Percentiles rank a stretch among this genome's conserved stretches.
Conservation (phyloP, 2,888 invertebrate genomes). For the Sylvicola cinctus region DNA sequence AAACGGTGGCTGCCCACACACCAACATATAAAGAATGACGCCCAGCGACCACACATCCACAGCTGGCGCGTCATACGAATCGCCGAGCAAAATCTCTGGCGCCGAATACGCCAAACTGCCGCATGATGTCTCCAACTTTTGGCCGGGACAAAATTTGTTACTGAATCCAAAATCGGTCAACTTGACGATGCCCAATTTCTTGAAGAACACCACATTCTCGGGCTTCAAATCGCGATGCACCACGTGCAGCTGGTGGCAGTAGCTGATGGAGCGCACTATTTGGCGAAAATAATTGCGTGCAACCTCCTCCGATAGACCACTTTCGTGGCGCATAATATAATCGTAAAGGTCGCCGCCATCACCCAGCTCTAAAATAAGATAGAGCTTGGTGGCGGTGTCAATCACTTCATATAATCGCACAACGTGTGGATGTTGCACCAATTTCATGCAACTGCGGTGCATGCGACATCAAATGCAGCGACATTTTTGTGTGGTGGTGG, state of each 20-base stretch:
- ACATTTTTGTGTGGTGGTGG: conserved; percentile 1
- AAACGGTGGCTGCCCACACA: conserved; percentile 93
- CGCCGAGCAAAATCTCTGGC: conserved; percentile 94
- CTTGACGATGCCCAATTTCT: conserved; percentile 90
- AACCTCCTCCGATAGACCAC: conserved; percentile 62
- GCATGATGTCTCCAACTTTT: conserved; percentile 93
- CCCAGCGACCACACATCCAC: conserved; percentile 99
- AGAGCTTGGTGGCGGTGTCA: conserved; percentile 95
- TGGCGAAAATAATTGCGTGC: conserved; percentile 88
- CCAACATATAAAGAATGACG: conserved; percentile 95
- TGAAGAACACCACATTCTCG: conserved; percentile 98
- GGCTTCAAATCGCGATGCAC: conserved; percentile 85
- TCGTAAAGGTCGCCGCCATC: conserved; percentile 98
- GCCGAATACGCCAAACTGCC: conserved; percentile 98
- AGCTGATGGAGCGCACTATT: conserved; percentile 93
- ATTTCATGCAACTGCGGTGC: conserved; percentile 95
- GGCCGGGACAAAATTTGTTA: conserved; percentile 90
- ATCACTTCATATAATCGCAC: conserved; percentile 97
- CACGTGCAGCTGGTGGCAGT: conserved; percentile 77
- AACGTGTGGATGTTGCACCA: conserved; percentile 98
- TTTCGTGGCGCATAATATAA: conserved; percentile 91
- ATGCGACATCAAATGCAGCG: conserved; percentile 21
- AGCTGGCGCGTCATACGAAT: conserved; percentile 96
- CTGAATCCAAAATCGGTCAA: conserved; percentile 97
- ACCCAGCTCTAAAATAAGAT: conserved; percentile 89